phyloP scores from a whole-genome alignment of 2,113 vertebrate species.

The Erinaceus europaeus region DNA sequence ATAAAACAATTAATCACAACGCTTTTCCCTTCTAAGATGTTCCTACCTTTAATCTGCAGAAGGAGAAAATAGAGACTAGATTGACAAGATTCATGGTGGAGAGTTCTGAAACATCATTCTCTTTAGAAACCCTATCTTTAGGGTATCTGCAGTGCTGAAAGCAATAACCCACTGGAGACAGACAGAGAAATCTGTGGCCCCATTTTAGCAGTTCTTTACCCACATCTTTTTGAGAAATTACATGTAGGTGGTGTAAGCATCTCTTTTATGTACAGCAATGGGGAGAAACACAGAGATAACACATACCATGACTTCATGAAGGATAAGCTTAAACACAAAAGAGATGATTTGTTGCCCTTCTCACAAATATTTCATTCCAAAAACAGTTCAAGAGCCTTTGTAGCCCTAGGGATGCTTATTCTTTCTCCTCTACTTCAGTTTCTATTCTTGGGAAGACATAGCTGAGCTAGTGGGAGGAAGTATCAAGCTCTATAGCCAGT shows the following conservation, averaged over 20 bases:
- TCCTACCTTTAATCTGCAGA: background rate
- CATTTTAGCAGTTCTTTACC: too few relatives aligned
- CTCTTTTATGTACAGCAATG: fast-evolving
- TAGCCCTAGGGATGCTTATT: background rate
- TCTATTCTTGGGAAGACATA: constrained; percentile 31
- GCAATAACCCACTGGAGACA: too few relatives aligned
- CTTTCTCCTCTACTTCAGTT: constrained; percentile 18
- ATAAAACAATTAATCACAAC: background rate
- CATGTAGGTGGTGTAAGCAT: fast-evolving
- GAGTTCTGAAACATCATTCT: fast-evolving
- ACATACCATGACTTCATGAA: fast-evolving
- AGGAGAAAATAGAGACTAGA: fast-evolving
- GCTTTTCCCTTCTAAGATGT: fast-evolving
- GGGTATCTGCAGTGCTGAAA: too few relatives aligned
- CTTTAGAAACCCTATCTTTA: fast-evolving
- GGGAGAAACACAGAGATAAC: fast-evolving
- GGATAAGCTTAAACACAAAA: background rate
- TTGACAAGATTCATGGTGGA: fast-evolving
- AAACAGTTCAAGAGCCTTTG: background rate
- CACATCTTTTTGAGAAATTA: too few relatives aligned
- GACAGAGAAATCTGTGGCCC: too few relatives aligned
- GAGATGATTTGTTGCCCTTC: fast-evolving
- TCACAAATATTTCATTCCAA: too few relatives aligned
- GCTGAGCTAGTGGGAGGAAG: background rate
- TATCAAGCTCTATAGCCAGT: constrained; percentile 30